These are phyloP conservation scores for Cossypha polioptera DNA, from an alignment of 2,797 vertebrate species.

Conservation along the genomic window DNA sequence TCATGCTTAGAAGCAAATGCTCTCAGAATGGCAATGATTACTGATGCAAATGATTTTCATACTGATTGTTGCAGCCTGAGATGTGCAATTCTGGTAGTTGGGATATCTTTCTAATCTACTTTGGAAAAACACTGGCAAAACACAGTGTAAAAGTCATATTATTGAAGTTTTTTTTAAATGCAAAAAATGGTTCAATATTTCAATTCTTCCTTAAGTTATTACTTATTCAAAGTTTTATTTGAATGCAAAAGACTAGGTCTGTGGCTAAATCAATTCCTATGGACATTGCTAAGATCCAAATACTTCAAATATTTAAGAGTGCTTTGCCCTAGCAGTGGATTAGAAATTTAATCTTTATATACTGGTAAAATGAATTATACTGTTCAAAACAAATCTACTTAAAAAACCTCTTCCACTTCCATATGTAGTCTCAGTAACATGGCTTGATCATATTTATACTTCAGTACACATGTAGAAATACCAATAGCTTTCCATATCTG, in stretches of 20 bases:
- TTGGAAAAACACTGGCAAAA: not conserved
- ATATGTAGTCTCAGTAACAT: not conserved
- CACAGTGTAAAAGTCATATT: not conserved
- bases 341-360: not conserved
- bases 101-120: not conserved
- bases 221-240: not conserved
- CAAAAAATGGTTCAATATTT: not conserved
- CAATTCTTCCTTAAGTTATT: not conserved
- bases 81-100: not conserved
- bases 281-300: not conserved
- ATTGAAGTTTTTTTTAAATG: not conserved
- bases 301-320: not conserved
- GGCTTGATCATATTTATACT: not conserved
- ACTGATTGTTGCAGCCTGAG: not conserved
- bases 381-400: not conserved
- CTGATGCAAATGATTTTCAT: not conserved
- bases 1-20: not conserved
- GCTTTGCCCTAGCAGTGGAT: not conserved
- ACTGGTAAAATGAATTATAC: not conserved
- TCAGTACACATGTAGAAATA: not conserved
- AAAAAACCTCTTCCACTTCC: not conserved
- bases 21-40: slow-evolving; percentile 11
- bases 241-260: not conserved
- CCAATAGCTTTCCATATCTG: not conserved
- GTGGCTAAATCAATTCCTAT: not conserved